Evolutionary conservation across 2,113 vertebrate genomes (phyloP).

Genomic region (Callocephalon fimbriatum): DNA sequence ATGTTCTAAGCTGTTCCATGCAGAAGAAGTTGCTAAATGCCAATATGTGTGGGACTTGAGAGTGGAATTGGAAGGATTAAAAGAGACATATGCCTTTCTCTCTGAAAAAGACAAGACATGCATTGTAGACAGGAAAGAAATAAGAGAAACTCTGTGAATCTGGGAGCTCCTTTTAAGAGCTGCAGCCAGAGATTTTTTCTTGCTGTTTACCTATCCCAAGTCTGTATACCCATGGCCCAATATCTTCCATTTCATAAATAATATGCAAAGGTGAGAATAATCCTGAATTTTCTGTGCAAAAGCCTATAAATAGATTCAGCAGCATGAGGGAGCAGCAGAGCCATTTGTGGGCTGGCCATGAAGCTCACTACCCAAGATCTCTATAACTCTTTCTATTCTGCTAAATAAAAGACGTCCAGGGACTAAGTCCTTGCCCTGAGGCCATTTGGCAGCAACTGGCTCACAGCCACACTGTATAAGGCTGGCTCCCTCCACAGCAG

Average conservation of each 20-base stretch:
- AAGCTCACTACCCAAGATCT: not conserved
- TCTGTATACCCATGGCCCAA: not conserved
- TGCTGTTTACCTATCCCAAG: not conserved
- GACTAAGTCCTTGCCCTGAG: not conserved
- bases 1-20: not conserved
- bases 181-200: not conserved
- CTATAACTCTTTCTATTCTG: not conserved
- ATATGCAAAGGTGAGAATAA: not conserved
- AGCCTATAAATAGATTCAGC: not conserved
- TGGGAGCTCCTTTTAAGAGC: not conserved
- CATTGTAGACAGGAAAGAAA: not conserved
- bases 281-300: not conserved
- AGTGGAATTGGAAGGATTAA: not conserved
- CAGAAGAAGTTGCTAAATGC: not conserved
- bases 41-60: not conserved
- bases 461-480: not conserved
- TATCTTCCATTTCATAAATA: not conserved
- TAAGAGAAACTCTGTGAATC: not conserved
- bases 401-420: not conserved
- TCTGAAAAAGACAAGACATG: not conserved
- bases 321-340: not conserved
- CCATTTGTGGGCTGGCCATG: not conserved
- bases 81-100: not conserved
- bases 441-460: not conserved
- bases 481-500: not conserved